Conservation (phyloP, 2,888 invertebrate genomes). For the Stenchaetothrips biformis region DNA sequence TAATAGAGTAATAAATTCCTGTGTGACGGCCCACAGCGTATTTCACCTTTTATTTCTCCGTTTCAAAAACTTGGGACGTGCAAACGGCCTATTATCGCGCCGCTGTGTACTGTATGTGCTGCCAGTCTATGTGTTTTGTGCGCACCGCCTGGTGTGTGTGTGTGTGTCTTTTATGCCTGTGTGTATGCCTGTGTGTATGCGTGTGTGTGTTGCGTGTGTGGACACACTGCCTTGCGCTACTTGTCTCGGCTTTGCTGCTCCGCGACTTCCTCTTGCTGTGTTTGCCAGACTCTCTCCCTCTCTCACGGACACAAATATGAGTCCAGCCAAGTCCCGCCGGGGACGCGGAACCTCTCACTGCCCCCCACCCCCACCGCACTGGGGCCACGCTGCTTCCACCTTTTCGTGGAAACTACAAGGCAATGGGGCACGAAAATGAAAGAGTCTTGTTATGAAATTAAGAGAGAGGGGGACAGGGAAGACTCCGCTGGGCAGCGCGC, state of each 20-base stretch:
- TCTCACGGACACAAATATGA: neutral
- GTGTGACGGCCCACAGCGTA: neutral
- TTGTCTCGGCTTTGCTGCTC: neutral
- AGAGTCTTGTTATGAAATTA: no score
- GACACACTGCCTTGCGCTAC: neutral
- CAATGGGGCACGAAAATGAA: no score
- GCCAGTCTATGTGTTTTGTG: no score
- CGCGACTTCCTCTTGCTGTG: neutral
- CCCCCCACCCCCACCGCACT: no score
- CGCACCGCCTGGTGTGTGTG: neutral
- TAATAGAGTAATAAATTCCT: neutral
- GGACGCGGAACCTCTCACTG: no score
- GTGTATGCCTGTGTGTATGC: neutral
- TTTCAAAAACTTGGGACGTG: neutral
- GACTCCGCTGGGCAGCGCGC: no score
- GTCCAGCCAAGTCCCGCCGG: no score
- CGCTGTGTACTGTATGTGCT: neutral
- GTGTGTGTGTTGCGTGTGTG: neutral
- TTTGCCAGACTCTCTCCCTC: neutral
- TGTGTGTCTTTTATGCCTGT: neutral
- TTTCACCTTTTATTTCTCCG: slow-evolving; percentile 1
- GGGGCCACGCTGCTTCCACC: no score
- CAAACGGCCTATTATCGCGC: neutral
- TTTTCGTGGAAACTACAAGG: no score
- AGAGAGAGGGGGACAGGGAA: no score